These are phyloP conservation scores for Zaprionus inermis DNA, from an alignment of 1,140 invertebrate genomes.

Conservation along the genomic window DNA sequence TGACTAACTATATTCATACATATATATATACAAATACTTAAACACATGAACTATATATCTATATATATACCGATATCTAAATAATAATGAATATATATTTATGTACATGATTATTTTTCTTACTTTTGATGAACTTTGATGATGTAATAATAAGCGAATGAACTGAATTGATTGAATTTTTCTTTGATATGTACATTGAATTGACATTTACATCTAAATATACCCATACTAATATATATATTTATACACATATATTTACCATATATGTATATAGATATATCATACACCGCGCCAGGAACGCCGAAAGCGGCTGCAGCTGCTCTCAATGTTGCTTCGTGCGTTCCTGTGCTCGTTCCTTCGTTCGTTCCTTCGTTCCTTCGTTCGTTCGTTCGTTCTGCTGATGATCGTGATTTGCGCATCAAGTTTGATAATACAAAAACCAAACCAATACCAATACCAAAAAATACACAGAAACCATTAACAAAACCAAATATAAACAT, in stretches of 20 bases:
- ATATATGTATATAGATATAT: conserved; percentile 53
- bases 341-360: conserved; percentile 61
- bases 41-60: conserved; percentile 50
- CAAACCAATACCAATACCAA: conserved; percentile 6
- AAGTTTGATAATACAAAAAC: conserved; percentile 52
- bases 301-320: conserved; percentile 58
- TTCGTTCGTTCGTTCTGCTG: conserved; percentile 74
- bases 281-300: conserved; percentile 41
- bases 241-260: conserved; percentile 22
- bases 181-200: conserved; percentile 74
- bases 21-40: conserved; percentile 47
- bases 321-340: conserved; percentile 42
- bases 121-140: conserved; percentile 79
- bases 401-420: conserved; percentile 81
- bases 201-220: conserved; percentile 52
- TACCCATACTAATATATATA: conserved; percentile 31
- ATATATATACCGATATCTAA: conserved; percentile 47
- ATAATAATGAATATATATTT: conserved; percentile 56
- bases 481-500: conserved; percentile 3
- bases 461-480: conserved; percentile 10
- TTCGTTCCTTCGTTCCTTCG: conserved; percentile 65
- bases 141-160: conserved; percentile 80
- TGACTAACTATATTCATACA: conserved; percentile 45
- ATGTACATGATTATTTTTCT: conserved; percentile 75
- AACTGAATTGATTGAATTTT: conserved; percentile 78